phyloP scores from a whole-genome alignment of 1,140 invertebrate genomes.

The Cydia fagiglandana region DNA sequence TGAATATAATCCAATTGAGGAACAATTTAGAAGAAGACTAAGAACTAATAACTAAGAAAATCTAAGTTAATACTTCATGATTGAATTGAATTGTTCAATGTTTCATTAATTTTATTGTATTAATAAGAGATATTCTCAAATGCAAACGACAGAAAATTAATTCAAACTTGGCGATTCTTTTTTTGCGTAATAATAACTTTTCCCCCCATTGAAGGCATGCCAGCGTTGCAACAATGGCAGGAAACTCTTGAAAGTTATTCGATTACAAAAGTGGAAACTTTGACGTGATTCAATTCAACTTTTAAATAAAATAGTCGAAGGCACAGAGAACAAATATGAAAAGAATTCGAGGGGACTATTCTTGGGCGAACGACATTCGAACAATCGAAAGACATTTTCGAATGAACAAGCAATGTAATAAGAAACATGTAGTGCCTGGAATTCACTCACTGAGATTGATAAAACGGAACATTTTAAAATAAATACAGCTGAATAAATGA shows the following conservation, averaged over 20 bases:
- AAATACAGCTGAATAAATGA: too few relatives aligned
- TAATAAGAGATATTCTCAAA: neutral
- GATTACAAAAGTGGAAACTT: constrained; percentile 29
- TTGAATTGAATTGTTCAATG: too few relatives aligned
- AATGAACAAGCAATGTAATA: neutral
- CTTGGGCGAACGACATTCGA: neutral
- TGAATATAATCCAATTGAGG: too few relatives aligned
- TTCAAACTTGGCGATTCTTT: neutral
- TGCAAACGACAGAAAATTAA: neutral
- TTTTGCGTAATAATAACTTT: constrained; percentile 10
- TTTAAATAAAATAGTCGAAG: constrained; percentile 29
- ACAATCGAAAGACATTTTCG: neutral
- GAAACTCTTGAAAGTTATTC: constrained; percentile 27
- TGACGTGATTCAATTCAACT: constrained; percentile 30
- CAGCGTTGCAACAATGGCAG: constrained; percentile 23
- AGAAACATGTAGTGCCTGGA: neutral
- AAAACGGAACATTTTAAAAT: neutral
- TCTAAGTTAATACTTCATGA: neutral
- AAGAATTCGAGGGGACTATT: constrained; percentile 24
- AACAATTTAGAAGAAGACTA: too few relatives aligned
- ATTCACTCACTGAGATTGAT: neutral
- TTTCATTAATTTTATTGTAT: neutral
- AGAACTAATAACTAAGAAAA: too few relatives aligned
- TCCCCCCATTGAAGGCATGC: neutral
- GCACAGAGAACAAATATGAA: constrained; percentile 6